phyloP scores from a whole-genome alignment of 1,140 invertebrate species.

The Manduca sexta region DNA sequence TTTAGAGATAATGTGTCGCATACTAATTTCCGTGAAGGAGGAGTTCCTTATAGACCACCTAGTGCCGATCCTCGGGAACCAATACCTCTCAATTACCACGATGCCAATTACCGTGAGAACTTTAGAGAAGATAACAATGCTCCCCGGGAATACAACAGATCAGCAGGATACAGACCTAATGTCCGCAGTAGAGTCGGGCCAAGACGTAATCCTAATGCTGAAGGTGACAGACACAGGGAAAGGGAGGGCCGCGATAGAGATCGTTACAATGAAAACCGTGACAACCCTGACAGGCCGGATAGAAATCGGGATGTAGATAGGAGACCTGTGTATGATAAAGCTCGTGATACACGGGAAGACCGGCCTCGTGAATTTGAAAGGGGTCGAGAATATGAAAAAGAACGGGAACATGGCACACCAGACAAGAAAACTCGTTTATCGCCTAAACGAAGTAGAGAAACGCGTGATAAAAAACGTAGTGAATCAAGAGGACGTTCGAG shows the following conservation, averaged over 20 bases:
- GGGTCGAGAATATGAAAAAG: constrained; percentile 58
- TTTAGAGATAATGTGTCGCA: constrained; percentile 53
- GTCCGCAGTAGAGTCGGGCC: constrained; percentile 41
- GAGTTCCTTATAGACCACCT: constrained; percentile 43
- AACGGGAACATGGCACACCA: constrained; percentile 53
- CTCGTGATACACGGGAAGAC: constrained; percentile 13
- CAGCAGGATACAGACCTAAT: constrained; percentile 40
- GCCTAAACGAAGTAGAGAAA: constrained; percentile 55
- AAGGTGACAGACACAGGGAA: constrained; percentile 52
- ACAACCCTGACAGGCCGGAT: constrained; percentile 38
- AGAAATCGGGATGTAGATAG: constrained; percentile 41
- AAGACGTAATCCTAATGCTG: constrained; percentile 49
- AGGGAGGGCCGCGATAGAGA: constrained; percentile 50
- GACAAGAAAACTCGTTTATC: constrained; percentile 54
- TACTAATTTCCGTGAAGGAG: constrained; percentile 41
- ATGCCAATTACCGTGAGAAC: constrained; percentile 52
- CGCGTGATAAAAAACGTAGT: constrained; percentile 53
- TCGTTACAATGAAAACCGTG: constrained; percentile 44
- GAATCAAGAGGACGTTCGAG: constrained; percentile 62
- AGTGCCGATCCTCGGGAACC: constrained; percentile 50
- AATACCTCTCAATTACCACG: constrained; percentile 34
- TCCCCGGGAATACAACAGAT: constrained; percentile 33
- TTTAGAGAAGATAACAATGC: constrained; percentile 50
- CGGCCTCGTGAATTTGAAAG: constrained; percentile 51
- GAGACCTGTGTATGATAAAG: constrained; percentile 36